phyloP scores from a whole-genome alignment of 2,888 invertebrate species.

The Oscheius myriophilus region DNA sequence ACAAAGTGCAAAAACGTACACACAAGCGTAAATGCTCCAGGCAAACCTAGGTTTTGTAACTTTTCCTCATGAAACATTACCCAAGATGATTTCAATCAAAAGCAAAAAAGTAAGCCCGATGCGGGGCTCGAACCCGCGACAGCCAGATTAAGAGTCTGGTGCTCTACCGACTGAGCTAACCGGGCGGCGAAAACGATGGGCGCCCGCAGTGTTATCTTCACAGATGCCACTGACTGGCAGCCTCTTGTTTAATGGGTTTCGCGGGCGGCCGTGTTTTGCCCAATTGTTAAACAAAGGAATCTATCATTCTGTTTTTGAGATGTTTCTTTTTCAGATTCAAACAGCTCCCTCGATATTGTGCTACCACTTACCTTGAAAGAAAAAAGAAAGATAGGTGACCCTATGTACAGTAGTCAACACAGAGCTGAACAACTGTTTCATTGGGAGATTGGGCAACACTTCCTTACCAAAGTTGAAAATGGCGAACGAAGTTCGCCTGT shows the following conservation, averaged over 20 bases:
- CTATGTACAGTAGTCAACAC: too few species aligned
- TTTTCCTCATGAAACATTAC: too few species aligned
- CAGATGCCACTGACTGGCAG: too few species aligned
- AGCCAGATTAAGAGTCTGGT: slow-evolving; percentile 69
- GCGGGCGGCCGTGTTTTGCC: too few species aligned
- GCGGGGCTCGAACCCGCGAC: slow-evolving; percentile 69
- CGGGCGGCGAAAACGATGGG: slow-evolving; percentile 36
- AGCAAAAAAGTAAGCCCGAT: slow-evolving; percentile 52
- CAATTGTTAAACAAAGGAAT: not conserved
- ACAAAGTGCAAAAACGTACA: too few species aligned
- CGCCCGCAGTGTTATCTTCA: not conserved
- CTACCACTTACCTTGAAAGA: slow-evolving; percentile 9
- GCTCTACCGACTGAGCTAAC: slow-evolving; percentile 69
- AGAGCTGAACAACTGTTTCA: not conserved
- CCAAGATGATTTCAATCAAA: too few species aligned
- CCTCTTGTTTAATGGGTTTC: too few species aligned
- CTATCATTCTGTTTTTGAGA: not conserved
- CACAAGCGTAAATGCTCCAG: too few species aligned
- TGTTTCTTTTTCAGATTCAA: slow-evolving; percentile 9
- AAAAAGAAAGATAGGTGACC: slow-evolving; percentile 11
- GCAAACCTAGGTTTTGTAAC: too few species aligned
- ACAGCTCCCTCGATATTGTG: not conserved
- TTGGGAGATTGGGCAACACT: not conserved
- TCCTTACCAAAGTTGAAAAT: slow-evolving; percentile 7
- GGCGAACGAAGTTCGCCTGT: slow-evolving; percentile 8